These are phyloP conservation scores for Bombus confusus DNA, from an alignment of 1,140 invertebrate genomes.

Conservation along the genomic window DNA sequence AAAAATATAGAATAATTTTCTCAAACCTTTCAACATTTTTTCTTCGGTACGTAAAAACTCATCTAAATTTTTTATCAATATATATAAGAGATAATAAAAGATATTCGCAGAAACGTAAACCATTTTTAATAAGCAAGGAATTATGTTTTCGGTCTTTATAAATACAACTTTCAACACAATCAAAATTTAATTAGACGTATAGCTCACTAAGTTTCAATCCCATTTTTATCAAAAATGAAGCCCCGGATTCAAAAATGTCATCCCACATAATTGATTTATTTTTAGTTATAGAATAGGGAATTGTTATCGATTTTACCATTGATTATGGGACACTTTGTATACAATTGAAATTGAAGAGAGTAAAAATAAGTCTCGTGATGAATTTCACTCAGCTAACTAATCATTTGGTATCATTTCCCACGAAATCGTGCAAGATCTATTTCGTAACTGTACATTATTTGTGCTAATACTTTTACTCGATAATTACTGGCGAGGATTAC, in stretches of 20 bases:
- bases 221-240: background rate
- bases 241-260: background rate
- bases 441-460: slow-evolving; percentile 29
- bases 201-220: background rate
- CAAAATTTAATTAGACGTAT: no score
- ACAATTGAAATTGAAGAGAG: background rate
- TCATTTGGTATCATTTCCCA: background rate
- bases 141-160: no score
- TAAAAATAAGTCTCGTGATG: background rate
- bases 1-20: background rate
- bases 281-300: background rate
- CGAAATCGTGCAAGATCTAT: slow-evolving; percentile 11
- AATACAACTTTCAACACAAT: no score
- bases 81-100: background rate
- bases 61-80: no score
- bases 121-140: background rate
- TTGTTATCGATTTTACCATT: background rate
- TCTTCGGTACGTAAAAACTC: no score
- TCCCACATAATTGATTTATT: background rate
- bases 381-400: background rate
- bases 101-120: background rate
- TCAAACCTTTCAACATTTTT: background rate
- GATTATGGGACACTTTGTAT: background rate
- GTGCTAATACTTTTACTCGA: slow-evolving; percentile 14
- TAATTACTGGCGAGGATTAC: slow-evolving; percentile 13